These are phyloP conservation scores for Caenorhabditis uteleia DNA, from an alignment of 2,888 invertebrate species.

Conservation along the genomic window DNA sequence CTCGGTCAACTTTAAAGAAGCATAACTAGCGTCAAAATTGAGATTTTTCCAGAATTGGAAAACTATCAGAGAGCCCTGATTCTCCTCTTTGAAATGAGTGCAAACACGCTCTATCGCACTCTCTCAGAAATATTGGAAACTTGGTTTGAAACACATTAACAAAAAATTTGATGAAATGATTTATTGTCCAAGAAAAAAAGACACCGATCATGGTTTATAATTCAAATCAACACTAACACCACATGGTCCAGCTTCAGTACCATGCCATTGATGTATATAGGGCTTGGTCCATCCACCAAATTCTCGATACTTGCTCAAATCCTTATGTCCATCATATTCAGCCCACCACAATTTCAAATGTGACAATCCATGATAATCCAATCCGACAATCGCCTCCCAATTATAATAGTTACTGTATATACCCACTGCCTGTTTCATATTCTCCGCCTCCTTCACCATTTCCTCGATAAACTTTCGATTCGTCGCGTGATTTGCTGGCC, in stretches of 20 bases:
- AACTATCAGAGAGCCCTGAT: too few relatives aligned
- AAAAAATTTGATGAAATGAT: too few relatives aligned
- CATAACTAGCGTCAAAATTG: too few relatives aligned
- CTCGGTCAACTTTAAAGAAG: too few relatives aligned
- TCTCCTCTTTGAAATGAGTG: too few relatives aligned
- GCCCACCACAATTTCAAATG: slow-evolving; percentile 51
- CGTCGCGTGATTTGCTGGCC: slow-evolving; percentile 31
- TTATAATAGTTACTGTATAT: slow-evolving; percentile 52
- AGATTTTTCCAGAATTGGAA: too few relatives aligned
- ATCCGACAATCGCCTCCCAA: slow-evolving; percentile 50
- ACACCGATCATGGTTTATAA: slow-evolving; percentile 9
- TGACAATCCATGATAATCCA: slow-evolving; percentile 33
- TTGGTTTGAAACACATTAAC: too few relatives aligned
- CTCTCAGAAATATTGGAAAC: too few relatives aligned
- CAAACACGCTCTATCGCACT: too few relatives aligned
- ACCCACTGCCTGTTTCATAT: slow-evolving; percentile 24
- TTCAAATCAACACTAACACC: slow-evolving; percentile 42
- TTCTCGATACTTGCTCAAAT: slow-evolving; percentile 13
- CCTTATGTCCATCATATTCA: slow-evolving; percentile 39
- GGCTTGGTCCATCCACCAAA: slow-evolving; percentile 46
- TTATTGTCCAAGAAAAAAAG: not conserved
- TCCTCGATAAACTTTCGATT: slow-evolving; percentile 43
- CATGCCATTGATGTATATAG: slow-evolving; percentile 37
- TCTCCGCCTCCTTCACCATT: slow-evolving; percentile 25
- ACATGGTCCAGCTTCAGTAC: slow-evolving; percentile 36